These are phyloP conservation scores for Pristionchus entomophagus DNA, from an alignment of 2,888 invertebrate species.

Conservation along the genomic window DNA sequence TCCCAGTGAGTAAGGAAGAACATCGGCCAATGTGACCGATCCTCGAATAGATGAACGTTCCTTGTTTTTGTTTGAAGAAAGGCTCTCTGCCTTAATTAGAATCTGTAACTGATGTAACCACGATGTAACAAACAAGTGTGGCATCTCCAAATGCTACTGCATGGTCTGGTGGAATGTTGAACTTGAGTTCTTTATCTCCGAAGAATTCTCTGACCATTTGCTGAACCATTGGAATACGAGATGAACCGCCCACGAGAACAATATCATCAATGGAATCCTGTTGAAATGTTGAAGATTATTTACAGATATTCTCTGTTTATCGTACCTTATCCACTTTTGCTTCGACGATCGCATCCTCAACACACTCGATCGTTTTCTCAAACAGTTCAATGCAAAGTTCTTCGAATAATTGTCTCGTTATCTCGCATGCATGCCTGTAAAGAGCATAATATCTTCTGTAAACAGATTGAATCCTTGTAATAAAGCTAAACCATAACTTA, in stretches of 20 bases:
- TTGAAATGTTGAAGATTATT: no score
- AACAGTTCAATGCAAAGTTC: no score
- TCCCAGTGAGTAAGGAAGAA: neutral
- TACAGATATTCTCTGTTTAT: no score
- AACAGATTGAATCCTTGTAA: no score
- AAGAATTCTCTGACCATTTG: neutral
- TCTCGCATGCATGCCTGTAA: no score
- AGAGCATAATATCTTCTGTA: no score
- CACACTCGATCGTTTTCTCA: no score
- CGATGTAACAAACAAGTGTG: neutral
- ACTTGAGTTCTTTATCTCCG: neutral
- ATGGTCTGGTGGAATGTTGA: slow-evolving; percentile 23
- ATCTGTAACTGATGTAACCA: no score
- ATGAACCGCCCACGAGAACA: slow-evolving; percentile 23
- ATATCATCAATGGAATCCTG: neutral
- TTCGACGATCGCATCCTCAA: no score
- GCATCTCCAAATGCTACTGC: slow-evolving; percentile 24
- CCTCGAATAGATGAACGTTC: neutral
- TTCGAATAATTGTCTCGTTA: no score
- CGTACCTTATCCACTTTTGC: no score
- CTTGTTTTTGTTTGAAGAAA: neutral
- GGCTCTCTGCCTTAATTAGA: neutral
- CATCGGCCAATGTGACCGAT: neutral
- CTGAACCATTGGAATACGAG: slow-evolving; percentile 18
- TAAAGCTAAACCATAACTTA: no score